A percentile compares a stretch with the other conserved stretches of the same genome.
These are phyloP conservation scores for Eleutherodactylus coqui DNA, from an alignment of 2,797 vertebrate genomes.

Conservation along the genomic window DNA sequence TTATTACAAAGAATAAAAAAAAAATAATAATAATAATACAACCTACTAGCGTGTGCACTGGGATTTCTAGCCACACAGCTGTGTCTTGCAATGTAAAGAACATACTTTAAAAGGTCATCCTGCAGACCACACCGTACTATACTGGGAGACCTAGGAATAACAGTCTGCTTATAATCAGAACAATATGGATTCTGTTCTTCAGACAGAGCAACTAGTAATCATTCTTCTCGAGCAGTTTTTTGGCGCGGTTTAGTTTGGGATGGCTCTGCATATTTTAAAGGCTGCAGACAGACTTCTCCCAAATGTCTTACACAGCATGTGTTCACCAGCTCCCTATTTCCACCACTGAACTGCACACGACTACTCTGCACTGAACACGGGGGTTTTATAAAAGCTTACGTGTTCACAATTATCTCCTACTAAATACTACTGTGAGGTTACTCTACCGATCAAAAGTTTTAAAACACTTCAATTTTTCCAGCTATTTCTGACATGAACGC, in stretches of 20 bases:
- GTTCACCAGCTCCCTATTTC: background rate
- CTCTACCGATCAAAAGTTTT: too few species aligned
- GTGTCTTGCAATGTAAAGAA: background rate
- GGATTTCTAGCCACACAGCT: background rate
- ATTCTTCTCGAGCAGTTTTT: background rate
- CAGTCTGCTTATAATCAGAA: background rate
- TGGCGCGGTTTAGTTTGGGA: background rate
- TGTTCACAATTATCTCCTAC: background rate
- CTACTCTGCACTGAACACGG: background rate
- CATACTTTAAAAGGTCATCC: background rate
- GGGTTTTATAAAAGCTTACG: background rate
- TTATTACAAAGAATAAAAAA: slow-evolving; percentile 17
- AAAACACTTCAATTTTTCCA: too few species aligned
- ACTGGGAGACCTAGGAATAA: background rate
- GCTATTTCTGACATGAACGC: too few species aligned
- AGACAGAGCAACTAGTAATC: background rate
- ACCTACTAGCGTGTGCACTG: background rate
- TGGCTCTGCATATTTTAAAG: background rate
- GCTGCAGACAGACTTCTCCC: background rate
- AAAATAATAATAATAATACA: too few species aligned
- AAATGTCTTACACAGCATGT: background rate
- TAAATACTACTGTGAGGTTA: background rate
- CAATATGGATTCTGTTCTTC: background rate
- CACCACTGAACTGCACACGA: background rate
- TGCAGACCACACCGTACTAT: background rate